Base-by-base conservation (phyloP, 2,113 vertebrate species). In the Oryzias melastigma region DNA sequence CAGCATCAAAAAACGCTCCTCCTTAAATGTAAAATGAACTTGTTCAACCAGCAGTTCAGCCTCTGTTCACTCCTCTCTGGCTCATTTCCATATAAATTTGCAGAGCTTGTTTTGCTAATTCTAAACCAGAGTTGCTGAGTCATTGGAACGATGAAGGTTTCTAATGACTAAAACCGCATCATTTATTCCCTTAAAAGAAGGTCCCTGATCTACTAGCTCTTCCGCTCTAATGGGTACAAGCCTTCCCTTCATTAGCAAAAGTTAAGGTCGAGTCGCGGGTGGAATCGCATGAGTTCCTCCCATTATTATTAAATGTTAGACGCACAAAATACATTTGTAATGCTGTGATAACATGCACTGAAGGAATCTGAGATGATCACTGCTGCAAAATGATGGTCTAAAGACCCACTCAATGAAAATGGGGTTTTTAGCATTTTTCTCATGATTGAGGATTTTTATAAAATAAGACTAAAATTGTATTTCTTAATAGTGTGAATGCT, bases 21-120 rank as follows among this genome's bases (percentile, higher is more conserved):
- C 25, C 56, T 45, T 57, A 61, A 57, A 78, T 20, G 58, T 64
- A 59, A 74, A 82, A 76, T 58, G 64, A 42, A 50, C 71, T 66
- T 62, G 64, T 73, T 69, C 58, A 69, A 84, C 81, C 77, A 79
- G 75, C 51, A 67, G 62, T 77, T 83, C 74, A 78, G 45, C 24
- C 45, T 43, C 24, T 35, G 3, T 50, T 46, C 52, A 15, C 64
- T 43, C 57, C 40, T 49, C 19, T 52, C 52, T 43, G 58, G 62
- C 67, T 81, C 52, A 56, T 76, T 67, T 78, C 70, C 67, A 59
- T 46, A 41, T 62, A 52, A 10, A 71, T 58, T 67, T 72, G 67
- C 22, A 70, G 49, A 65, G 68, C 64, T 71, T 8, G 19, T 71
- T 40, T 53, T 16, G 16, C 64, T 73, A 19, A 73, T 75, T 75